Percentiles rank a stretch among this genome's conserved stretches.
Evolutionary conservation across 1,140 invertebrate species (phyloP).

Genomic region (Manduca sexta): DNA sequence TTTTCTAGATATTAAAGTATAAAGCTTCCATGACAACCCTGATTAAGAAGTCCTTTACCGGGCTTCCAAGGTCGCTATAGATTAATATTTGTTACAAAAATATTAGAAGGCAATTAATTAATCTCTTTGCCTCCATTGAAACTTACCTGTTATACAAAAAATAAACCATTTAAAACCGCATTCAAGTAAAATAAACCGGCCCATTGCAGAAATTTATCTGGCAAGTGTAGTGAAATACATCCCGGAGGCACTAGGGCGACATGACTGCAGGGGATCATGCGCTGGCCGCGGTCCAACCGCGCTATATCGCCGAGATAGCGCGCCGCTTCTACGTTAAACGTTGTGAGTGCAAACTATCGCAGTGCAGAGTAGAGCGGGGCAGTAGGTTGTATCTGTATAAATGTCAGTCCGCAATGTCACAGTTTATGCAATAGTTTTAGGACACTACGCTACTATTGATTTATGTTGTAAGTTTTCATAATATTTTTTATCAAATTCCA

Average conservation of each 20-base stretch:
- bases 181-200: neutral
- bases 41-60: too few relatives aligned
- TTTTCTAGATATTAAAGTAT: too few relatives aligned
- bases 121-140: too few relatives aligned
- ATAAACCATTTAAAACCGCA: neutral
- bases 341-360: neutral
- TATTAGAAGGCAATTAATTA: too few relatives aligned
- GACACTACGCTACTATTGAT: neutral
- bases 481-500: neutral
- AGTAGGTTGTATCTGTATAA: too few relatives aligned
- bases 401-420: neutral
- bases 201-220: neutral
- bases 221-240: neutral
- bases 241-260: slow-evolving; percentile 9
- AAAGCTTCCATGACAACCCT: too few relatives aligned
- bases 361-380: neutral
- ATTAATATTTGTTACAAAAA: too few relatives aligned
- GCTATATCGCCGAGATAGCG: neutral
- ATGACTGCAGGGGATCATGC: slow-evolving; percentile 19
- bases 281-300: slow-evolving; percentile 19
- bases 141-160: too few relatives aligned
- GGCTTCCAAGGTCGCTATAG: too few relatives aligned
- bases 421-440: neutral
- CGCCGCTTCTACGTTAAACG: neutral
- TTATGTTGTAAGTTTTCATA: neutral